A percentile compares a stretch with the other conserved stretches of the same genome.
Conservation (phyloP, 2,797 vertebrate species). For the Sebastes elongatus region DNA sequence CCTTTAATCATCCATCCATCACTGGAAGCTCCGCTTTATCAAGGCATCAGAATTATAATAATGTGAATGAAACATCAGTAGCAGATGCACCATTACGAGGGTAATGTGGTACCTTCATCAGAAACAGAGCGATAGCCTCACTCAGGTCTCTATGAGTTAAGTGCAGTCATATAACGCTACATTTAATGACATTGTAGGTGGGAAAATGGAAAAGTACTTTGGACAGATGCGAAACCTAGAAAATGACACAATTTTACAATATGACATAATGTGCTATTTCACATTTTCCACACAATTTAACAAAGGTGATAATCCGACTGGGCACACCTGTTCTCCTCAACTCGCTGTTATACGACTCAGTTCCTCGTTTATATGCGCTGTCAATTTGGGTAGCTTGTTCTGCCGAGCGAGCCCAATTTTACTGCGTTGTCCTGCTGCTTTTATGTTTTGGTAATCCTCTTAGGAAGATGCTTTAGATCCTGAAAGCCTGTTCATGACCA, state of each 20-base stretch:
- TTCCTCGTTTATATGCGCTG: not conserved
- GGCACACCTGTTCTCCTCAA: not conserved
- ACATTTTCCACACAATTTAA: not conserved
- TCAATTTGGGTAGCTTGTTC: not conserved
- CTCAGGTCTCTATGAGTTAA: slow-evolving; percentile 11
- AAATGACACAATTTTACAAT: not conserved
- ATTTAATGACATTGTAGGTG: slow-evolving; percentile 9
- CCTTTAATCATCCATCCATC: slow-evolving; percentile 40
- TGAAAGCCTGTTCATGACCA: not conserved
- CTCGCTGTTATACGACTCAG: not conserved
- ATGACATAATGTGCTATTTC: not conserved
- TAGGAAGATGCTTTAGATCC: not conserved
- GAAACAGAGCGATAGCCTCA: slow-evolving; percentile 29
- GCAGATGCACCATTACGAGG: slow-evolving; percentile 50
- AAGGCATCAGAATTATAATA: slow-evolving; percentile 26
- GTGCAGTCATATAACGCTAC: slow-evolving; percentile 25
- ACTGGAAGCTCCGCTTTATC: slow-evolving; percentile 23
- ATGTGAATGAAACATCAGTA: slow-evolving; percentile 19
- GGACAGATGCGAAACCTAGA: not conserved
- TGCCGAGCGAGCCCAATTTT: not conserved
- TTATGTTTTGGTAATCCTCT: not conserved
- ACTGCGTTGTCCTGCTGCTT: not conserved
- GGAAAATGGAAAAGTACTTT: not conserved
- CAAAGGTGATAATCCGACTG: not conserved
- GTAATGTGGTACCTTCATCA: slow-evolving; percentile 52